Conservation (phyloP, 1,140 invertebrate genomes). For the Lepidurus apus region DNA sequence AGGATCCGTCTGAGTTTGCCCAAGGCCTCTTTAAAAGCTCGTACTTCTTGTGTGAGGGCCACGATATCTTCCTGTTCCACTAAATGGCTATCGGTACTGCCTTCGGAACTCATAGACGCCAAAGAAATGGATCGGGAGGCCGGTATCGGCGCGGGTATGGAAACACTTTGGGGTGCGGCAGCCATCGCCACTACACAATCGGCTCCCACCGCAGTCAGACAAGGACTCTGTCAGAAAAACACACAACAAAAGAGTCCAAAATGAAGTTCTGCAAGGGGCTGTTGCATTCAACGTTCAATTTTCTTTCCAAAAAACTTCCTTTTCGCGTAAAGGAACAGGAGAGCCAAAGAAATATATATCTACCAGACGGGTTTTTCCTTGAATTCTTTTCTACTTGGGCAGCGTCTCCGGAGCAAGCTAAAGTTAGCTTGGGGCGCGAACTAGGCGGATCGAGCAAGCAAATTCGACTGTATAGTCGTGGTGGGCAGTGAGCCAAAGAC, state of each 20-base stretch:
- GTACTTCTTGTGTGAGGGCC: conserved; percentile 51
- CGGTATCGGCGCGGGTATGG: conserved; percentile 23
- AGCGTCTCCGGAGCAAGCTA: conserved; percentile 17
- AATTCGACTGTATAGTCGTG: conserved; percentile 23
- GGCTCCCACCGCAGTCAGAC: conserved; percentile 7
- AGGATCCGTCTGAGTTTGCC: conserved; percentile 48
- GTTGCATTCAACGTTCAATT: neutral
- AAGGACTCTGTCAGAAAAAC: neutral
- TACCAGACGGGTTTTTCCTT: conserved; percentile 21
- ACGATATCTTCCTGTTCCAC: conserved; percentile 52
- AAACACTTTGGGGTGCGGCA: conserved; percentile 8
- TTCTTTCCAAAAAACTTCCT: too few relatives aligned
- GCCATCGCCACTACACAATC: conserved; percentile 2
- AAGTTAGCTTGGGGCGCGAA: conserved; percentile 29
- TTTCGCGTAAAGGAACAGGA: too few relatives aligned
- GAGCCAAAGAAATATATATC: neutral
- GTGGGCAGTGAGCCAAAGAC: neutral
- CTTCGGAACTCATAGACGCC: conserved; percentile 46
- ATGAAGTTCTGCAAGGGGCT: neutral
- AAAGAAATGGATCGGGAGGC: conserved; percentile 42
- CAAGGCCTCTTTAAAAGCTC: conserved; percentile 51
- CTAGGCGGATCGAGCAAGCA: conserved; percentile 25
- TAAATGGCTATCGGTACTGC: conserved; percentile 42
- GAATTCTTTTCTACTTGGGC: conserved; percentile 4
- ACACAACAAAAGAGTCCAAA: neutral